Evolutionary conservation across 1,140 invertebrate genomes (phyloP), one percentile per base, ranked within the genome.

Genomic region (Alviniconcha marisindica): DNA sequence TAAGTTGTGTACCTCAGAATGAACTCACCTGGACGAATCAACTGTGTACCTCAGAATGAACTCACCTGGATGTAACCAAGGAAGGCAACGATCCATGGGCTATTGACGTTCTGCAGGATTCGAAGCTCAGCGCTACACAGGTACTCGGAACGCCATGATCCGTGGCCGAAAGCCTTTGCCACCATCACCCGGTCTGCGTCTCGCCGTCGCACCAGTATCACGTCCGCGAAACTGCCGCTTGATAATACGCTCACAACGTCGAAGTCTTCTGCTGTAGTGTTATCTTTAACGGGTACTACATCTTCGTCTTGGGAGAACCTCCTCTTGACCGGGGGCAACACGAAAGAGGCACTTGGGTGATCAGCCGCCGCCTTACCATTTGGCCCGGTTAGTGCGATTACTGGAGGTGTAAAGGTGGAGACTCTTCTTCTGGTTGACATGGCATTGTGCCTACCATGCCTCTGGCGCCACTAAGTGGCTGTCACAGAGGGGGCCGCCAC

Each of bases 61-160:
- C 44, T 1, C 36, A 71, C 69, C 69, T 76, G 4, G 42, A 76
- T 51, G 51, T 28, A 60, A 31, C 77, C 77, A 3, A 40, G n/a
- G 33, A 40, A 79, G 24, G 7, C 31, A 14, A 63, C n/a, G 3
- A 79, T 36, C 51, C 51, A 79, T 24, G 51, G 77, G 56, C 77
- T 54, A 15, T 60, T 1, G 14, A 79, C 54, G 1, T 10, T 1
- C 36, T 79, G 21, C 54, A 79, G 42, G 0, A 79, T 14, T 18
- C 77, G 51, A 3, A 79, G 54, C 33, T 79, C 77, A 12, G 77
- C 56, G 15, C 15, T 54, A 40, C 36, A 79, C 31, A 79, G 77
- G 56, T 79, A 79, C 56, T 79, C 54, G 21, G 77, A 56, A 14
- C 77, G 51, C 77, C 77, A 79, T 4, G 28, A 36, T 12, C 5